phyloP scores from a whole-genome alignment of 2,113 vertebrate genomes.

The Acanthisitta chloris region DNA sequence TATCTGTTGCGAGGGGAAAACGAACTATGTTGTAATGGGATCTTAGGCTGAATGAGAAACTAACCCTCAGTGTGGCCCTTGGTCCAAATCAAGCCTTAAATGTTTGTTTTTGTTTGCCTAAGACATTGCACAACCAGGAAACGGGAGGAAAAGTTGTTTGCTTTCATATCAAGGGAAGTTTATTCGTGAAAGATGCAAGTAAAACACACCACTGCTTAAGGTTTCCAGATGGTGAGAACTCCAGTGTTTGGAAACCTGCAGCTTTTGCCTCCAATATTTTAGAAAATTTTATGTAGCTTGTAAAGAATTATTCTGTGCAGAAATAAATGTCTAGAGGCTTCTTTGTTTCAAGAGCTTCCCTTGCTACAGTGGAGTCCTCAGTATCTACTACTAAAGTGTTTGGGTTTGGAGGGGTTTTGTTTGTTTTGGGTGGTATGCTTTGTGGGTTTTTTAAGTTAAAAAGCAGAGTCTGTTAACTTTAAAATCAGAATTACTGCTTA shows the following conservation, averaged over 20 bases:
- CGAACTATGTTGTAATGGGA: not conserved
- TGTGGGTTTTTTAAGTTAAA: not conserved
- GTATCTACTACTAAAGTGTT: not conserved
- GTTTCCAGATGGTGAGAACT: slow-evolving; percentile 2
- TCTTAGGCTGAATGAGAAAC: not conserved
- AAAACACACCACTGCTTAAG: not conserved
- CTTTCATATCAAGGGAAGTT: slow-evolving; percentile 29
- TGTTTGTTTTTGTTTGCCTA: slow-evolving; percentile 35
- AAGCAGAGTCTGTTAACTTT: not conserved
- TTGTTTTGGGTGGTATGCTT: not conserved
- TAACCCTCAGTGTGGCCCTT: not conserved
- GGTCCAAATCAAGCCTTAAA: not conserved
- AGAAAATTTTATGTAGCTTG: not conserved
- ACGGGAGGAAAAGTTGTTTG: slow-evolving; percentile 38
- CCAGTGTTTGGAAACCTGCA: not conserved
- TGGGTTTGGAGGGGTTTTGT: not conserved
- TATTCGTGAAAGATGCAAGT: slow-evolving; percentile 26
- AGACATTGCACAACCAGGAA: slow-evolving; percentile 32
- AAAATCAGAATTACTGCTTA: not conserved
- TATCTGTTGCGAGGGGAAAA: not conserved
- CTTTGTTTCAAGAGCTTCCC: not conserved
- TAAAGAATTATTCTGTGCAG: not conserved
- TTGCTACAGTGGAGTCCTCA: not conserved
- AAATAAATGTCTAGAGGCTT: not conserved
- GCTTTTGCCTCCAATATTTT: slow-evolving; percentile 15